Evolutionary conservation across 2,888 invertebrate species (phyloP).

Genomic region (Cyaniris semiargus): DNA sequence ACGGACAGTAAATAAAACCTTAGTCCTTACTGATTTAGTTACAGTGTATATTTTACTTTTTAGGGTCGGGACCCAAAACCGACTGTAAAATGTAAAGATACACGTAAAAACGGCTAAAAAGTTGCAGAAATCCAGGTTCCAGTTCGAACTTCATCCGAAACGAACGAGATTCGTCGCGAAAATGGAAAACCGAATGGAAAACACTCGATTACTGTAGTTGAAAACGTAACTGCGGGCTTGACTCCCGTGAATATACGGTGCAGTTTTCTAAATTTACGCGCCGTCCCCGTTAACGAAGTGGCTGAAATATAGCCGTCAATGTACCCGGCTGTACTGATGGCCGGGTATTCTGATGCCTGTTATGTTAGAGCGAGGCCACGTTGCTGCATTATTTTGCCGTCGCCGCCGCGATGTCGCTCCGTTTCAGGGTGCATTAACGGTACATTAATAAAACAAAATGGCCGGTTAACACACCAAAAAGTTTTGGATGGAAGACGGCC

Average conservation of each 20-base stretch:
- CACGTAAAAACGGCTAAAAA: neutral
- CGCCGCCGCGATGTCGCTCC: too few relatives aligned
- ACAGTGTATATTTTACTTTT: too few relatives aligned
- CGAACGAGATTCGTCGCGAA: neutral
- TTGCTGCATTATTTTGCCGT: too few relatives aligned
- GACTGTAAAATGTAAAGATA: neutral
- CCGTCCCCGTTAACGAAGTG: conserved; percentile 31
- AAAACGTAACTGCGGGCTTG: conserved; percentile 13
- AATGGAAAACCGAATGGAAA: conserved; percentile 13
- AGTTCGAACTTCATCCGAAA: neutral
- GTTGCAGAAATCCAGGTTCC: neutral
- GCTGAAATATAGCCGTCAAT: conserved; percentile 33
- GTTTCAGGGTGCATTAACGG: too few relatives aligned
- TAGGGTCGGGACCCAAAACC: neutral
- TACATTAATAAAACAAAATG: too few relatives aligned
- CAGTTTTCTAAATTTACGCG: conserved; percentile 32
- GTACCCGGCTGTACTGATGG: neutral
- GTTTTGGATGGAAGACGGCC: too few relatives aligned
- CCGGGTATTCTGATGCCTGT: neutral
- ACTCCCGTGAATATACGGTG: conserved; percentile 25
- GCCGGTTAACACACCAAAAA: too few relatives aligned
- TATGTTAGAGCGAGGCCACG: neutral
- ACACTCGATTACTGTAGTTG: conserved; percentile 20
- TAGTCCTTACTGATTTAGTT: too few relatives aligned
- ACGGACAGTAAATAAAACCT: too few relatives aligned